Base-by-base conservation (phyloP, 2,888 invertebrate genomes). In the Spicauda simplicius region DNA sequence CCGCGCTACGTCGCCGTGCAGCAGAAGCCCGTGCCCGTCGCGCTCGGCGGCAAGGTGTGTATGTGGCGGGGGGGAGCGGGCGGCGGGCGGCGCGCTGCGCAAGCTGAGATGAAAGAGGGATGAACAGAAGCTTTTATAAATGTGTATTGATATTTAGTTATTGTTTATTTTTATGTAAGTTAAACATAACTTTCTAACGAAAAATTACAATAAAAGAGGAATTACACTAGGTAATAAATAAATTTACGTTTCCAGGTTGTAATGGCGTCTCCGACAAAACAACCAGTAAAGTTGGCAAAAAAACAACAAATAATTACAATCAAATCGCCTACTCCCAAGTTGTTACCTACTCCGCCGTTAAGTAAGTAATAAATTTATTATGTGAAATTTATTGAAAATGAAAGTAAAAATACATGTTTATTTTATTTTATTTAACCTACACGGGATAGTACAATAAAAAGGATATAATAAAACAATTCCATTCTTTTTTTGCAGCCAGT, bases 241-340 rank as follows among this genome's bases (percentile, higher is more conserved):
- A 12, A 41, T 41, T n/a, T n/a, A 6, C 16, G 5, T 14, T 78
- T 80, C 4, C 76, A 93, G 89, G 86, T 94, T 37, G 70, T 94
- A 59, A 68, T 94, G 20, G 82, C 91, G 41, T 86, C 91, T 10
- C 88, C 93, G 0, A 81, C 86, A 0, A 94, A 94, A 71, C 90
- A 92, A 72, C 87, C 88, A 4, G 72, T 86, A 14, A 84, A 83
- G 70, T 76, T 86, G 33, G 77, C 82, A 0, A 89, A 87, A 69
- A 88, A 89, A 64, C 88, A 86, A 64, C 86, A 91, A 83, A 86
- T 93, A 1, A 88, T 95, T 65, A 81, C 94, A 1, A 85, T 95
- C 10, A 96, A 96, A 85, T 79, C 88, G 11, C 95, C 96, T 14
- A 96, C 96, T 0, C 94, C 96, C 37, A 96, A 96, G 87, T 94